These are phyloP conservation scores for Lacanobia oleracea DNA, from an alignment of 2,888 invertebrate species.

Conservation along the genomic window DNA sequence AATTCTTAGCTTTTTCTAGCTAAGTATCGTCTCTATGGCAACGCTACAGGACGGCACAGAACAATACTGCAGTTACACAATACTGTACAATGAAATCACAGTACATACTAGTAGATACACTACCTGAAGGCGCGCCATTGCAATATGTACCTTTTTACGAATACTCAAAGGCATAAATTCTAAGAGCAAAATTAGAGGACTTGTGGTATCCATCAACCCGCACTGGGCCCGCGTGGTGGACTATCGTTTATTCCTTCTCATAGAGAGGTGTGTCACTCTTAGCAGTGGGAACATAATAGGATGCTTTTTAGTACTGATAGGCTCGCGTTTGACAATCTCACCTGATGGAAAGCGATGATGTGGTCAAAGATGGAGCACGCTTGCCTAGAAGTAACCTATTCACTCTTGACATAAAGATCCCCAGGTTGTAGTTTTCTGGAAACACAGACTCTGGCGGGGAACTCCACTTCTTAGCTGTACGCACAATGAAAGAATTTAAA, in stretches of 20 bases:
- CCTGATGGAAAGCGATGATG: too few relatives aligned
- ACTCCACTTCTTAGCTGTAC: too few relatives aligned
- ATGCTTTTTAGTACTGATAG: background rate
- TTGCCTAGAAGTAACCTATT: too few relatives aligned
- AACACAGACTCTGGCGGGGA: too few relatives aligned
- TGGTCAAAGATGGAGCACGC: too few relatives aligned
- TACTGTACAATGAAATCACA: slow-evolving; percentile 27
- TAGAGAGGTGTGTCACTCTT: background rate
- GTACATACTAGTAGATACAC: background rate
- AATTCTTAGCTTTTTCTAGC: slow-evolving; percentile 5
- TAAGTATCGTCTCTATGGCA: slow-evolving; percentile 64
- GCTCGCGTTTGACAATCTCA: too few relatives aligned
- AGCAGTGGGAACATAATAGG: background rate
- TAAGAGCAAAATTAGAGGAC: background rate
- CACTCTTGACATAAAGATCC: too few relatives aligned
- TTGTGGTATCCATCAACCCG: too few relatives aligned
- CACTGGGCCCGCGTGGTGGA: background rate
- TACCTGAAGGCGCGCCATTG: background rate
- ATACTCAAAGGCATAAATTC: background rate
- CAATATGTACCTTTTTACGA: slow-evolving; percentile 23
- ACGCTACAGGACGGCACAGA: slow-evolving; percentile 59
- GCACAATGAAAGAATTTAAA: too few relatives aligned
- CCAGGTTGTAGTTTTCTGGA: too few relatives aligned
- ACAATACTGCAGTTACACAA: slow-evolving; percentile 59
- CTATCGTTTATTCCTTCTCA: background rate